phyloP scores from a whole-genome alignment of 1,140 invertebrate species.

The Hylaeus anthracinus region DNA sequence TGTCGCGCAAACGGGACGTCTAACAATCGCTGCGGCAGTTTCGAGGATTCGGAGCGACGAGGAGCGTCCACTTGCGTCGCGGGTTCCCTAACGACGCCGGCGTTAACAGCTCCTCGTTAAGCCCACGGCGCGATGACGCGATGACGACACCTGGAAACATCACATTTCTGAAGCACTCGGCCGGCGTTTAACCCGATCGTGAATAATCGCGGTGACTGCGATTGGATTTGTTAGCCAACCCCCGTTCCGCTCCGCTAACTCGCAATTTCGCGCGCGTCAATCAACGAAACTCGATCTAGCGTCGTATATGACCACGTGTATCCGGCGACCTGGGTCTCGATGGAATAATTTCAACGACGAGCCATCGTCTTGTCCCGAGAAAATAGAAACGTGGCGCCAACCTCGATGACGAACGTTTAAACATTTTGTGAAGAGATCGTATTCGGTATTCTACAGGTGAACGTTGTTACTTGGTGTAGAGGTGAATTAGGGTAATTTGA shows the following conservation, averaged over 20 bases:
- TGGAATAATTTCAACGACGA: not conserved
- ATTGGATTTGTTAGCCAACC: conserved; percentile 43
- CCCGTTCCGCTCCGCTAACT: conserved; percentile 22
- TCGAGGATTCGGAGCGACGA: conserved; percentile 13
- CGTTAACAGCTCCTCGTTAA: conserved; percentile 70
- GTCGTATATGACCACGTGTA: not conserved
- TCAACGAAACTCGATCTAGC: not conserved
- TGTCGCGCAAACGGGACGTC: not conserved
- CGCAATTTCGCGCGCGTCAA: conserved; percentile 17
- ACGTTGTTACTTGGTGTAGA: too few species aligned
- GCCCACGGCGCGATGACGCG: conserved; percentile 14
- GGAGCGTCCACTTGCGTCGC: conserved; percentile 24
- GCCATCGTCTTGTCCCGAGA: not conserved
- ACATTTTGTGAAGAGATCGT: too few species aligned
- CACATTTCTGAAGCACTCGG: conserved; percentile 31
- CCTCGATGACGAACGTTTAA: too few species aligned
- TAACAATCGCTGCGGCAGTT: conserved; percentile 18
- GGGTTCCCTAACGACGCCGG: conserved; percentile 41
- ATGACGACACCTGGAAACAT: conserved; percentile 50
- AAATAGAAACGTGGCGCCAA: too few species aligned
- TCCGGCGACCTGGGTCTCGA: not conserved
- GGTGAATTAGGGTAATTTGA: too few species aligned
- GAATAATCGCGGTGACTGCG: conserved; percentile 51
- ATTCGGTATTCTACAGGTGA: too few species aligned
- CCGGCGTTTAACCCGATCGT: conserved; percentile 42